These are phyloP conservation scores for Drosophila nigrodunni DNA, from an alignment of 1,140 invertebrate genomes.

Conservation along the genomic window DNA sequence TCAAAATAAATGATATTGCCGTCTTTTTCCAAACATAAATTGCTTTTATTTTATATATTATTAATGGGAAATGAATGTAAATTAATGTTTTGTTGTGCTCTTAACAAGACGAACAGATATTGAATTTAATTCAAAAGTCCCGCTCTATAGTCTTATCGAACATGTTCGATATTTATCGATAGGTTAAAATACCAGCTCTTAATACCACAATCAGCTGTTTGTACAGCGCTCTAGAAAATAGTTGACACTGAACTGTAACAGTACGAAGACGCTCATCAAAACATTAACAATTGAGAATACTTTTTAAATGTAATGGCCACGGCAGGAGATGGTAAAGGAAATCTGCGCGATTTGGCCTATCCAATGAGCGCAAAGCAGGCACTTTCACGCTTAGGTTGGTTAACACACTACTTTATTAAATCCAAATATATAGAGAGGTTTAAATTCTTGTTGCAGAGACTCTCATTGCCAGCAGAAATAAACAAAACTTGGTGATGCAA, in stretches of 20 bases:
- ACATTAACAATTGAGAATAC: not conserved
- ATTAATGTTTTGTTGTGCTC: not conserved
- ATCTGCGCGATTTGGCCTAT: conserved; percentile 87
- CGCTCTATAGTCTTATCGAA: not conserved
- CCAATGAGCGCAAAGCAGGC: conserved; percentile 88
- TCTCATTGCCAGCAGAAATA: conserved; percentile 68
- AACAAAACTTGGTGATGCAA: conserved; percentile 87
- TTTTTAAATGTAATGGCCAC: conserved; percentile 48
- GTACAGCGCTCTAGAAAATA: not conserved
- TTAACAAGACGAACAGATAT: not conserved
- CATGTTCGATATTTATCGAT: conserved; percentile 11
- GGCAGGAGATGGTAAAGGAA: conserved; percentile 55
- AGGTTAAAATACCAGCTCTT: not conserved
- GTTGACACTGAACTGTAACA: conserved; percentile 24
- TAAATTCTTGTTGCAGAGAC: conserved; percentile 52
- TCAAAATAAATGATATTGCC: conserved; percentile 51
- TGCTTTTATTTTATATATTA: conserved; percentile 9
- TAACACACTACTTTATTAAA: not conserved
- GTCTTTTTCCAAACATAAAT: conserved; percentile 37
- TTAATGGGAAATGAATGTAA: not conserved
- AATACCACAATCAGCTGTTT: conserved; percentile 19
- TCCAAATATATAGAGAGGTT: too few species aligned
- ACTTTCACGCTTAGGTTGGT: conserved; percentile 87
- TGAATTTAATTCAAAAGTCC: not conserved
- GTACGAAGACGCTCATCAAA: not conserved